Conservation (phyloP, 1,140 invertebrate genomes). For the Amyelois transitella region DNA sequence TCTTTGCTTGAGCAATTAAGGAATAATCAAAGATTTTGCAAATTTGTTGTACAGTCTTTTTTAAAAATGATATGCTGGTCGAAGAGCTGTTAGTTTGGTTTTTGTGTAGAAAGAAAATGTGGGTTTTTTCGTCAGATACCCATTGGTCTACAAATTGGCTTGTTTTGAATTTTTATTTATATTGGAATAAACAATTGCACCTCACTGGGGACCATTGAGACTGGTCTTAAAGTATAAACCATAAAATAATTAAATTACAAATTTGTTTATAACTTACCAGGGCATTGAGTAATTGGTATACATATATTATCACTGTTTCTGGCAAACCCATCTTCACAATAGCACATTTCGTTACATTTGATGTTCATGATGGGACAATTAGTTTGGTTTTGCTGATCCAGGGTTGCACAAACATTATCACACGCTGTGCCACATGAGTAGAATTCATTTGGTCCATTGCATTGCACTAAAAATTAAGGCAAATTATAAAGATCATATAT, state of each 20-base stretch:
- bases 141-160: too few species aligned
- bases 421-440: constrained; percentile 70
- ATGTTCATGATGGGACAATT: constrained; percentile 66
- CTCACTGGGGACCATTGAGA: too few species aligned
- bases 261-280: constrained; percentile 12
- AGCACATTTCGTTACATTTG: constrained; percentile 69
- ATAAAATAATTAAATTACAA: neutral
- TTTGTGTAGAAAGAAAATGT: too few species aligned
- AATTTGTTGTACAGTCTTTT: too few species aligned
- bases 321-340: constrained; percentile 46
- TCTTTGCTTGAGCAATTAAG: too few species aligned
- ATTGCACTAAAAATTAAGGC: constrained; percentile 24
- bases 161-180: too few species aligned
- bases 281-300: constrained; percentile 29
- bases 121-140: too few species aligned
- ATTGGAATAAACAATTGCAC: too few species aligned
- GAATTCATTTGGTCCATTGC: constrained; percentile 45
- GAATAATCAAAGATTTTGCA: too few species aligned
- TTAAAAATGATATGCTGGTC: too few species aligned
- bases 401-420: constrained; percentile 67
- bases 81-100: too few species aligned
- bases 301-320: constrained; percentile 24
- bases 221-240: neutral
- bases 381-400: constrained; percentile 47
- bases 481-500: too few species aligned